Evolutionary conservation across 2,797 vertebrate species (phyloP).

Genomic region (Chelmon rostratus): DNA sequence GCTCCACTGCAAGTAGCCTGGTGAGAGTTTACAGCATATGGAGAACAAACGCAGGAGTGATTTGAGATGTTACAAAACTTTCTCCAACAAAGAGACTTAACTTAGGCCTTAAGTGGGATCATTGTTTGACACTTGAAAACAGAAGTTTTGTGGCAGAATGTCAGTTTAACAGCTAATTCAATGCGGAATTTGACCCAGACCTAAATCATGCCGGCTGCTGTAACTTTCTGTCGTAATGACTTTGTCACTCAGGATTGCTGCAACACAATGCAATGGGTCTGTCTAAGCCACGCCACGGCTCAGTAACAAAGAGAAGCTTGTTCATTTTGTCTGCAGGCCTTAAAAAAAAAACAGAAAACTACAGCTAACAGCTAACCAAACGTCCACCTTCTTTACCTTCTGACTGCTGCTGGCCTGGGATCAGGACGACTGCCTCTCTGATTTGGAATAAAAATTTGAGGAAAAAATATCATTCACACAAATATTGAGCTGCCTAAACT

Average conservation of each 20-base stretch:
- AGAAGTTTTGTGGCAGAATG: neutral
- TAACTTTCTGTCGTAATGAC: neutral
- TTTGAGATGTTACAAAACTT: neutral
- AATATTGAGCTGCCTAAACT: neutral
- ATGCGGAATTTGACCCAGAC: conserved; percentile 31
- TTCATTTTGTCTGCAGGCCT: neutral
- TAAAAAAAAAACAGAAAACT: neutral
- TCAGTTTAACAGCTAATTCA: neutral
- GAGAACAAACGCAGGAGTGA: neutral
- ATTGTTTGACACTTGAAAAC: neutral
- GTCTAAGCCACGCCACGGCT: conserved; percentile 10
- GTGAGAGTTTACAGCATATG: no score
- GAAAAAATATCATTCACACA: neutral
- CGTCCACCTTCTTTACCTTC: no score
- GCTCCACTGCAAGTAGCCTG: neutral
- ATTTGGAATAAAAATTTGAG: neutral
- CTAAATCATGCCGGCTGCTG: neutral
- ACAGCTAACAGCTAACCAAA: no score
- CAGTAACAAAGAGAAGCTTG: conserved; percentile 20
- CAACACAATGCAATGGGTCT: conserved; percentile 32
- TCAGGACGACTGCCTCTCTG: neutral
- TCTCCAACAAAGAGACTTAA: neutral
- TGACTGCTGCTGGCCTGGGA: neutral
- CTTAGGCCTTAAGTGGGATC: neutral
- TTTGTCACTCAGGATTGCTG: conserved; percentile 4